These are phyloP conservation scores for Podotricha telesiphe DNA, from an alignment of 2,888 invertebrate genomes.

Conservation along the genomic window DNA sequence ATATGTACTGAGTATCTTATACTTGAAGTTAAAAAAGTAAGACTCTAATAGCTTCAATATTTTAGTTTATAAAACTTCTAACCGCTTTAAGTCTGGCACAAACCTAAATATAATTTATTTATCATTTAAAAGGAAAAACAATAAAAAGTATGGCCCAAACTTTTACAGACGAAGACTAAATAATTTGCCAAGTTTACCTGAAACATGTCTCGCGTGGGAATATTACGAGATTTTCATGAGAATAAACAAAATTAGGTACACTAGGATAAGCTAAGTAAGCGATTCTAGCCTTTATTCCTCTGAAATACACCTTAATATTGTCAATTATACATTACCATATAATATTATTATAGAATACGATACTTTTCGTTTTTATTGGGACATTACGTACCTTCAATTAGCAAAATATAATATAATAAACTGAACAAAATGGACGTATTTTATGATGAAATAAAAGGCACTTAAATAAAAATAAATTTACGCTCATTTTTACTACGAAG, in stretches of 20 bases:
- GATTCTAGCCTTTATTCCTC: neutral
- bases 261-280: conserved; percentile 21
- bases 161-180: conserved; percentile 40
- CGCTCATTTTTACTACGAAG: neutral
- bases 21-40: neutral
- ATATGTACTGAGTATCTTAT: too few relatives aligned
- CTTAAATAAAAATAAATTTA: neutral
- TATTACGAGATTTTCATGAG: conserved; percentile 42
- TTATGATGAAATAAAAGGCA: neutral
- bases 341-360: conserved; percentile 16
- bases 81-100: neutral
- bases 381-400: conserved; percentile 10
- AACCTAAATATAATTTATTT: conserved; percentile 23
- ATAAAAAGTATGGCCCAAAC: conserved; percentile 34
- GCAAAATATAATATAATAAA: conserved; percentile 18
- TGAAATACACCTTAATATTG: neutral
- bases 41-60: neutral
- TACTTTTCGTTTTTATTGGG: conserved; percentile 18
- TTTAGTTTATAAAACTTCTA: neutral
- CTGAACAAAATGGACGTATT: conserved; percentile 5
- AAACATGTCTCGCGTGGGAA: conserved; percentile 43
- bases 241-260: conserved; percentile 46
- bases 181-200: conserved; percentile 41
- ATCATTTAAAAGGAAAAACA: conserved; percentile 29
- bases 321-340: neutral